A percentile compares a stretch with the other conserved stretches of the same genome.
phyloP scores from a whole-genome alignment of 2,113 vertebrate genomes.

The Python bivittatus region DNA sequence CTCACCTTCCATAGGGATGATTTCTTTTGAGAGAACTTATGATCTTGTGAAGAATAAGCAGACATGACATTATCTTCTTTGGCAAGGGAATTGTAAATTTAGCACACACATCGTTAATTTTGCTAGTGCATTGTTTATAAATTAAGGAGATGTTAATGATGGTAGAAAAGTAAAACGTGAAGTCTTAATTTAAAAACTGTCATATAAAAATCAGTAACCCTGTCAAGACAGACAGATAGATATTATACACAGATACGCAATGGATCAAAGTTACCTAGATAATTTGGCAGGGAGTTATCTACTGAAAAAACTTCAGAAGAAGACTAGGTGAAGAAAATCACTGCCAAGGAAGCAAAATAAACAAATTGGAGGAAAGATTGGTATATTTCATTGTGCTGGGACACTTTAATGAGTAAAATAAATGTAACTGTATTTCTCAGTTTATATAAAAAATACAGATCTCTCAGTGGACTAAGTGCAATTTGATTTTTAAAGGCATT shows the following conservation, averaged over 20 bases:
- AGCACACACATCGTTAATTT: neutral
- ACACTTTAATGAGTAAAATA: slow-evolving; percentile 9
- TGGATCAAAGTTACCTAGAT: neutral
- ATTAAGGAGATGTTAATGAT: neutral
- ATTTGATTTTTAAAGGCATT: slow-evolving; percentile 1
- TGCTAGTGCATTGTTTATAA: slow-evolving; percentile 5
- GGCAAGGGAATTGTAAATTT: slow-evolving; percentile 10
- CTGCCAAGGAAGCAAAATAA: slow-evolving; percentile 13
- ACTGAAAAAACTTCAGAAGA: slow-evolving; percentile 5
- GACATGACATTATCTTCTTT: neutral
- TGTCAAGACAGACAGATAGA: neutral
- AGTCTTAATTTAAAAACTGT: neutral
- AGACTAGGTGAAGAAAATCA: neutral
- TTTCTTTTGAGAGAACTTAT: neutral
- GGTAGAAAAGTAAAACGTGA: slow-evolving; percentile 8
- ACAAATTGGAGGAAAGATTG: neutral
- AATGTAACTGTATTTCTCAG: slow-evolving; percentile 30
- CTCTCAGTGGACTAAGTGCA: neutral
- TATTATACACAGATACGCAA: neutral
- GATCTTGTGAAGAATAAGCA: neutral
- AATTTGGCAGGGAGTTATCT: neutral
- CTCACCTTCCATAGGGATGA: neutral
- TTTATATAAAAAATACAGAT: slow-evolving; percentile 19
- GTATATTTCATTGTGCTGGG: slow-evolving; percentile 12
- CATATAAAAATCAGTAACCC: neutral